phyloP scores from a whole-genome alignment of 2,888 invertebrate genomes.

The Capitulum mitella region DNA sequence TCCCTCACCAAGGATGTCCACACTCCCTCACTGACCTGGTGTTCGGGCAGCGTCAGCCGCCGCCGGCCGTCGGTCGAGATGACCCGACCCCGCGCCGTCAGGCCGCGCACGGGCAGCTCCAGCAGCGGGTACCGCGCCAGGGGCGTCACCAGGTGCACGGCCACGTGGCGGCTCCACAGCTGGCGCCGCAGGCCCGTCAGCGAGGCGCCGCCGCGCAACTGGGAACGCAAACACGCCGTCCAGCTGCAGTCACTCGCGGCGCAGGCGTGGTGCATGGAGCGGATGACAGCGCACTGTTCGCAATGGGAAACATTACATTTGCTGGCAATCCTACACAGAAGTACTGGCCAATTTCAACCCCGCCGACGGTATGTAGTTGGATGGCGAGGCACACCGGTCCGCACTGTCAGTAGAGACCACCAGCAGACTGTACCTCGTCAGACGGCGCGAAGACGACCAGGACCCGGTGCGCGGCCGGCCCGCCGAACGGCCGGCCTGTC shows the following conservation, averaged over 20 bases:
- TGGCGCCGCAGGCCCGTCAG: conserved; percentile 13
- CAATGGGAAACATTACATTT: no score
- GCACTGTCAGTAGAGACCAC: no score
- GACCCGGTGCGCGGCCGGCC: neutral
- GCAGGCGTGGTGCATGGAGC: no score
- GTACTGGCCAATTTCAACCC: no score
- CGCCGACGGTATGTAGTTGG: no score
- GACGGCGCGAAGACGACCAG: neutral
- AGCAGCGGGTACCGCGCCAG: neutral
- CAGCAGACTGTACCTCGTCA: neutral
- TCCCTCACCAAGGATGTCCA: no score
- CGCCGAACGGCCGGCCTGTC: neutral
- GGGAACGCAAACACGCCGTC: no score
- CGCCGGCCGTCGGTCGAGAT: neutral
- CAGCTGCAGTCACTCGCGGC: neutral
- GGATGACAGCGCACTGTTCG: no score
- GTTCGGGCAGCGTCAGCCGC: neutral
- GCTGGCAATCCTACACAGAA: no score
- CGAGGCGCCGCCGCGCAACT: neutral
- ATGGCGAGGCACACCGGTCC: no score
- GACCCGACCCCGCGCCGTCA: neutral
- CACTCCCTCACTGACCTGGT: conserved; percentile 17
- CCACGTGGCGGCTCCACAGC: conserved; percentile 3
- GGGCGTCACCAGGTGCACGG: conserved; percentile 16
- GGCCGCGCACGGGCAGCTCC: neutral